Base-by-base conservation (phyloP, 2,797 vertebrate species). In the Morelia viridis region DNA sequence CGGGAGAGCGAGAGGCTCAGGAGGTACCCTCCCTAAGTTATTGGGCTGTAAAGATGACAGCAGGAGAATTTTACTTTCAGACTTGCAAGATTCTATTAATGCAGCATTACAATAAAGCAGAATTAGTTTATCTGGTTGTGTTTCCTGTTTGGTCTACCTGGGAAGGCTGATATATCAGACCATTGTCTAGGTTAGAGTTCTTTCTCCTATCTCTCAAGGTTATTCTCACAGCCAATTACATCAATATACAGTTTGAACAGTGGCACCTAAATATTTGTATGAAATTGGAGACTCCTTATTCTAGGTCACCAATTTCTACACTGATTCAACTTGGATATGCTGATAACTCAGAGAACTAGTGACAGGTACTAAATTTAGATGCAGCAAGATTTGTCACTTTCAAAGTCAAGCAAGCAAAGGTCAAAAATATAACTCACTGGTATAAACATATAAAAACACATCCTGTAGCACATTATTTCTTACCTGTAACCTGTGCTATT, bases 401-500 rank as follows among this genome's bases (percentile, higher is more conserved):
- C 28, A 61, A 87, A 71, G 86, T 24, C 88, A 93, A 35, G 31
- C 0, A 0, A 65, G 28, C 46, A 56, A 89, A 7, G 89, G 12
- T 46, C 80, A 60, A 61, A 76, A 24, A 8, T 31, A 80, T 10
- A 28, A 9, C 28, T 62, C 28, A 92, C 5, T 41, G 7, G 76
- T 62, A 60, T 28, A 89, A 61, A 6, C n/a, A 85, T n/a, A 64
- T 46, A 56, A 76, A n/a, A 50, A 26, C 28, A 15, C 56, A 31
- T 87, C 24, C 2, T 17, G 4, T 17, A 24, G 58, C 62, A 58
- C 10, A 83, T 91, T 26, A 19, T 91, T 92, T 97, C 98, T 95
- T 97, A 99, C 99, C 97, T 99, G 98, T 99, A 99, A 88, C 99
- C 99, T 0, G 99, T 99, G 93, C 94, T 98, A 94, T 99, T 99